Percentiles rank a stretch among this genome's conserved stretches.
These are phyloP conservation scores for Motacilla tschutschensis DNA, from an alignment of 2,113 vertebrate genomes.

Conservation along the genomic window DNA sequence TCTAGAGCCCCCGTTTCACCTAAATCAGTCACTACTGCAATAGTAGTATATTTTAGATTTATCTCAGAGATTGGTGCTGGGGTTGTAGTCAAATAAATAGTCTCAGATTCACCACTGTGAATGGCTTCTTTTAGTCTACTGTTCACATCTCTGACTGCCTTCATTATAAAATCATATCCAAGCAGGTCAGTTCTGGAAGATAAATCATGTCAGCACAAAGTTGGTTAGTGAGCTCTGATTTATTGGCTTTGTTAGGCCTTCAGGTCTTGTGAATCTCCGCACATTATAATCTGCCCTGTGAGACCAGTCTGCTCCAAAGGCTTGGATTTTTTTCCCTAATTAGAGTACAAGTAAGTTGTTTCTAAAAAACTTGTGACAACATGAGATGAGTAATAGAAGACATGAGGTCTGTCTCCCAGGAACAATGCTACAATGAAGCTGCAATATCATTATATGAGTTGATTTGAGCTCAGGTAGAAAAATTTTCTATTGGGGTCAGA, in stretches of 20 bases:
- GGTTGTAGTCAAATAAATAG: neutral
- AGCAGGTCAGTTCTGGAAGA: neutral
- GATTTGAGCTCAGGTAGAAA: neutral
- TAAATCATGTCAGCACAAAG: conserved; percentile 26
- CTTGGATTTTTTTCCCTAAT: neutral
- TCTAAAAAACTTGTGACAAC: neutral
- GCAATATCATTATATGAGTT: neutral
- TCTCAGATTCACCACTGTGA: neutral
- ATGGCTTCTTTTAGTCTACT: neutral
- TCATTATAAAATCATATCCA: conserved; percentile 30
- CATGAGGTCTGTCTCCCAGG: neutral
- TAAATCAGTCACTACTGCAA: neutral
- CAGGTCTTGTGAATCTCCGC: neutral
- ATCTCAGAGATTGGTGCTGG: neutral
- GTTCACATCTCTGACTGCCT: neutral
- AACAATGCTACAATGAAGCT: neutral
- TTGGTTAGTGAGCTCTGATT: conserved; percentile 12
- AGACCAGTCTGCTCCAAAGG: neutral
- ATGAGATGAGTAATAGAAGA: neutral
- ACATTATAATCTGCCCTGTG: neutral
- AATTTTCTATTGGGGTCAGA: neutral
- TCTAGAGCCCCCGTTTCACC: neutral
- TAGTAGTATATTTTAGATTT: neutral
- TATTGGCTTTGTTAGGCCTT: conserved; percentile 17
- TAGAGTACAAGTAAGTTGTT: conserved; percentile 9